Conservation (phyloP, 2,113 vertebrate species). For the Chionis minor region DNA sequence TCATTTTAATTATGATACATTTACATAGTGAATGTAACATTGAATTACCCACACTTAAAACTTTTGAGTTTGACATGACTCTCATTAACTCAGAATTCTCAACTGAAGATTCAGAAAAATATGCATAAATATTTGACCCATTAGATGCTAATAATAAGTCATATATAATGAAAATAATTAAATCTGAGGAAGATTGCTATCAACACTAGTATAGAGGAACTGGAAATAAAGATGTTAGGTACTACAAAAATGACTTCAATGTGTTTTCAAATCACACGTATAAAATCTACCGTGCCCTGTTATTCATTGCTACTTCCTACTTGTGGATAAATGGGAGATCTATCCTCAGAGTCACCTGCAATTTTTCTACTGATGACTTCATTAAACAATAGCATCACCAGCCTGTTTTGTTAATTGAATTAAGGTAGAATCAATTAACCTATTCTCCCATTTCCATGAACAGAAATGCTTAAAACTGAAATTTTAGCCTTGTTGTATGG, state of each 20-base stretch:
- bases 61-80: conserved; percentile 8
- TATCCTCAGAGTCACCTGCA: background rate
- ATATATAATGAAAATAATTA: background rate
- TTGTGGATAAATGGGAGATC: background rate
- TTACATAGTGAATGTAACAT: background rate
- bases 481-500: background rate
- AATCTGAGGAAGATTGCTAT: background rate
- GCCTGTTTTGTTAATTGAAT: background rate
- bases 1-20: conserved; percentile 28
- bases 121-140: conserved; percentile 39
- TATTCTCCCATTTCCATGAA: background rate
- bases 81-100: conserved; percentile 17
- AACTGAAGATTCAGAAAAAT: conserved; percentile 27
- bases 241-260: background rate
- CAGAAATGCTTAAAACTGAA: background rate
- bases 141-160: conserved; percentile 17
- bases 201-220: background rate
- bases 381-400: background rate
- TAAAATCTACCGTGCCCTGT: background rate
- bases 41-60: conserved; percentile 32
- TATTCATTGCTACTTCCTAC: background rate
- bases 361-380: background rate
- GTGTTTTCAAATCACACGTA: background rate
- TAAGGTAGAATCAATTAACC: background rate
- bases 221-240: background rate